A percentile compares a stretch with the other conserved stretches of the same genome.
Conservation (phyloP, 2,113 vertebrate species). For the Cynoglossus semilaevis region DNA sequence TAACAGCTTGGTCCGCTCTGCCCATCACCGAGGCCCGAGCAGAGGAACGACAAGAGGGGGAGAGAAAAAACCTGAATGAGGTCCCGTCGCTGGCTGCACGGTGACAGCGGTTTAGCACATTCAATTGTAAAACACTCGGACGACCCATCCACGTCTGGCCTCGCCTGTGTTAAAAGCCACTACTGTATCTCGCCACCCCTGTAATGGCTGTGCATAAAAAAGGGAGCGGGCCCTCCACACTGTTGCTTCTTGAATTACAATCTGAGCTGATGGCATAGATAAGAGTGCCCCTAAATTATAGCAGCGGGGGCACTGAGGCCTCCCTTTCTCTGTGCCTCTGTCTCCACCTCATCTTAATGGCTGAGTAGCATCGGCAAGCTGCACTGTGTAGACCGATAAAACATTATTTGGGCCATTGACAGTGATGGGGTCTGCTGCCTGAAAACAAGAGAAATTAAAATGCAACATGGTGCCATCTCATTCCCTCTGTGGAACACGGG, state of each 20-base stretch:
- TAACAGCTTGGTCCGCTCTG: slow-evolving; percentile 74
- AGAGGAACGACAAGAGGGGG: slow-evolving; percentile 67
- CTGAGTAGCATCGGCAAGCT: slow-evolving; percentile 56
- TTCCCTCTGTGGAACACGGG: slow-evolving; percentile 37
- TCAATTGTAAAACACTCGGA: slow-evolving; percentile 84
- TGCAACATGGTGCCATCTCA: slow-evolving; percentile 51
- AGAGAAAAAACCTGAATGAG: slow-evolving; percentile 70
- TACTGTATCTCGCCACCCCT: slow-evolving; percentile 74
- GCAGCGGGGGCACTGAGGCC: slow-evolving; percentile 57
- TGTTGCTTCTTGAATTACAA: slow-evolving; percentile 82
- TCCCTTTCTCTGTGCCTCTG: slow-evolving; percentile 43
- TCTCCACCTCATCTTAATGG: slow-evolving; percentile 55
- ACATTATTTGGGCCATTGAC: slow-evolving; percentile 68
- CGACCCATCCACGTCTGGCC: slow-evolving; percentile 74
- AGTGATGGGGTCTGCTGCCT: slow-evolving; percentile 61
- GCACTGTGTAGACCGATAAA: slow-evolving; percentile 61
- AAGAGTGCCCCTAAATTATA: slow-evolving; percentile 75
- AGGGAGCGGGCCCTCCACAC: slow-evolving; percentile 65
- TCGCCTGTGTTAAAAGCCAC: slow-evolving; percentile 78
- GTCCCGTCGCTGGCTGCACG: slow-evolving; percentile 57
- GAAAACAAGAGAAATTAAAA: slow-evolving; percentile 68
- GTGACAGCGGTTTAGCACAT: slow-evolving; percentile 74
- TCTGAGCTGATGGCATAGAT: slow-evolving; percentile 75
- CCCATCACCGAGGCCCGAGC: slow-evolving; percentile 72
- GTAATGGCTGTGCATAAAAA: slow-evolving; percentile 75